A percentile compares a stretch with the other conserved stretches of the same genome.
These are phyloP conservation scores for Phrynosoma platyrhinos DNA, from an alignment of 2,113 vertebrate genomes.

Conservation along the genomic window DNA sequence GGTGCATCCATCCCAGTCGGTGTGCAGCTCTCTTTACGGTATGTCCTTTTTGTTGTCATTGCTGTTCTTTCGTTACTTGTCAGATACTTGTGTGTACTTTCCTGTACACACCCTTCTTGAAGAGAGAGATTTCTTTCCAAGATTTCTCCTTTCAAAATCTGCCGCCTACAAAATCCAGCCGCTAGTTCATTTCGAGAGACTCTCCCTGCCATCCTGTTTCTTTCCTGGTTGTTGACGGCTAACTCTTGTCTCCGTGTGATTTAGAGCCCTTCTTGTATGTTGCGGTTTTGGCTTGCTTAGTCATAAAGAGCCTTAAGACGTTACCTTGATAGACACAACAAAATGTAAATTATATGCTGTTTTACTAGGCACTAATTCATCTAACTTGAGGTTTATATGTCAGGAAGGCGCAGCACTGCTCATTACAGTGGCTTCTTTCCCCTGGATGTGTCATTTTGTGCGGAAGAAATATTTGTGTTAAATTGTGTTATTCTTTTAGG, in stretches of 20 bases:
- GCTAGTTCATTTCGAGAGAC: slow-evolving; percentile 34
- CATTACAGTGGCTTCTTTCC: slow-evolving; percentile 48
- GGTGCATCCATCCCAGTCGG: background rate
- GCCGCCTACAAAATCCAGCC: background rate
- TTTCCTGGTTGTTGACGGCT: slow-evolving; percentile 13
- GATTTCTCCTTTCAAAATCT: background rate
- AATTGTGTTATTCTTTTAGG: background rate
- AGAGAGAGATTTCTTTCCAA: background rate
- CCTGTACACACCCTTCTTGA: background rate
- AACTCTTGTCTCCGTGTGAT: slow-evolving; percentile 46
- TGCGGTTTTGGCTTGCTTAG: slow-evolving; percentile 52
- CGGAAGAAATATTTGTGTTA: slow-evolving; percentile 15
- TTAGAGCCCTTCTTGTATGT: slow-evolving; percentile 49
- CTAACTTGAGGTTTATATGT: slow-evolving; percentile 67
- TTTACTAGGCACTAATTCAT: slow-evolving; percentile 72
- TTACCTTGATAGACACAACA: slow-evolving; percentile 67
- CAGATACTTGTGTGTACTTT: background rate
- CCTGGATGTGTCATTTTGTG: slow-evolving; percentile 34
- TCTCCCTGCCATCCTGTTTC: background rate
- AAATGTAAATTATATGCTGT: slow-evolving; percentile 71
- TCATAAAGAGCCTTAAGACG: slow-evolving; percentile 63
- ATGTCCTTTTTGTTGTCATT: background rate
- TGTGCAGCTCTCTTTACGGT: no score
- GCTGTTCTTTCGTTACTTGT: rapidly evolving
- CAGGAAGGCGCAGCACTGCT: slow-evolving; percentile 48